Percentiles rank a stretch among this genome's conserved stretches.
Evolutionary conservation across 2,797 vertebrate species (phyloP).

Genomic region (Eleutherodactylus coqui): DNA sequence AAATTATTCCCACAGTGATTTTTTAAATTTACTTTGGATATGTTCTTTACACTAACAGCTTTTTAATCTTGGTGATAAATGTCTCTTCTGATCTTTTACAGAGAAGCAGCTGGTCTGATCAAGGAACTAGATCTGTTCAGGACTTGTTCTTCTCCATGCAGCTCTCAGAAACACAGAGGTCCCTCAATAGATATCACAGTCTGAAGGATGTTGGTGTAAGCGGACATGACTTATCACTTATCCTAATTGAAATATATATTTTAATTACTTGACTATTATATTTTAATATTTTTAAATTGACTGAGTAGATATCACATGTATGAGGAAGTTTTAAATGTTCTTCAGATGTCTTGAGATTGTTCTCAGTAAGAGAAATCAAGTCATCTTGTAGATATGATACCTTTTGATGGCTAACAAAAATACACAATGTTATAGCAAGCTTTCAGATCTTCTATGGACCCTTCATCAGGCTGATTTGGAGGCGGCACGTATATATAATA

Average conservation of each 20-base stretch:
- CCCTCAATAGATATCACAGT: slow-evolving; percentile 44
- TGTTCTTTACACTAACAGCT: no score
- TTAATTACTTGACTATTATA: neutral
- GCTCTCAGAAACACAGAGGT: slow-evolving; percentile 58
- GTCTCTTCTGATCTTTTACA: slow-evolving; percentile 48
- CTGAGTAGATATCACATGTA: no score
- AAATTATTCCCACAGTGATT: neutral
- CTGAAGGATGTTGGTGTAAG: slow-evolving; percentile 63
- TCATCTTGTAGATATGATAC: no score
- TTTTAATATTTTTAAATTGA: neutral
- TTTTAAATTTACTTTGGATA: neutral
- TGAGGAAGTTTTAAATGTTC: neutral
- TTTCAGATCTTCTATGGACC: no score
- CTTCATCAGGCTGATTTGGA: no score
- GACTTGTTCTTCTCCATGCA: slow-evolving; percentile 68
- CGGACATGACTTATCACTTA: slow-evolving; percentile 21
- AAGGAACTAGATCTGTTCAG: slow-evolving; percentile 65
- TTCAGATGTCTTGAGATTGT: neutral
- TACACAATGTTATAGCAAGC: no score
- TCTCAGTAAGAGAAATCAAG: no score
- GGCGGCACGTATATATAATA: no score
- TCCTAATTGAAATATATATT: neutral
- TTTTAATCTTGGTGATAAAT: neutral
- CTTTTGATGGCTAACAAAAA: no score
- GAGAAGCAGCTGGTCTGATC: slow-evolving; percentile 59